Base-by-base conservation (phyloP, 2,797 vertebrate genomes). In the Clamator glandarius region DNA sequence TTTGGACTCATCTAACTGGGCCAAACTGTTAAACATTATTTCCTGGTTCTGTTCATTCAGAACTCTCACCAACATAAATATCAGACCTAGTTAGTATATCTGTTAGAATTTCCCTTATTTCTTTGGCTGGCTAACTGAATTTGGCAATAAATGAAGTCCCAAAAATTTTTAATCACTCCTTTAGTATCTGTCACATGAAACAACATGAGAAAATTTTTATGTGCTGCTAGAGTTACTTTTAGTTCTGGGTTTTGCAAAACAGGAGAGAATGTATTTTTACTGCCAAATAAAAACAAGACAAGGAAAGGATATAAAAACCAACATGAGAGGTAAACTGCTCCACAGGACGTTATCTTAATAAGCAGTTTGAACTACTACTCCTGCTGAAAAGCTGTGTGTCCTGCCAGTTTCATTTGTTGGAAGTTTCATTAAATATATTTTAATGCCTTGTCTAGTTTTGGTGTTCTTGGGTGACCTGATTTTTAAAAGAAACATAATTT, bases 401-500 rank as follows among this genome's bases (percentile, higher is more conserved):
- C 92, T 36, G 69, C 69, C 90, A 95, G 57, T 86, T 96, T 80
- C 72, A 63, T 95, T 91, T 96, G 92, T 29, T 95, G 75, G 31
- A 95, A 94, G 69, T 95, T 97, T 97, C 93, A 96, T 96, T 97
- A 95, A 93, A 95, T 86, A 77, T 91, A 89, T 96, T 97, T 96
- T 95, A 96, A 93, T 95, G 93, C 69, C 29, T 97, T 88, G 41
- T 88, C 94, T 96, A 76, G 87, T 89, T 97, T 93, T 46, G 33
- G 46, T 92, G 69, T 96, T 97, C 94, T 96, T 96, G 58, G 36
- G 62, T 94, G 96, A 97, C 92, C 95, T 94, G 79, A 79, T 96
- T 97, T 97, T 95, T 80, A 92, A 96, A 96, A 96, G 92, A 94
- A 97, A 95, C n/a, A 70, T 79, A 77, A 93, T 97, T 97, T 97